Evolutionary conservation across 2,113 vertebrate species (phyloP), one percentile per base, ranked within the genome.

Genomic region (Prietella phreatophila): DNA sequence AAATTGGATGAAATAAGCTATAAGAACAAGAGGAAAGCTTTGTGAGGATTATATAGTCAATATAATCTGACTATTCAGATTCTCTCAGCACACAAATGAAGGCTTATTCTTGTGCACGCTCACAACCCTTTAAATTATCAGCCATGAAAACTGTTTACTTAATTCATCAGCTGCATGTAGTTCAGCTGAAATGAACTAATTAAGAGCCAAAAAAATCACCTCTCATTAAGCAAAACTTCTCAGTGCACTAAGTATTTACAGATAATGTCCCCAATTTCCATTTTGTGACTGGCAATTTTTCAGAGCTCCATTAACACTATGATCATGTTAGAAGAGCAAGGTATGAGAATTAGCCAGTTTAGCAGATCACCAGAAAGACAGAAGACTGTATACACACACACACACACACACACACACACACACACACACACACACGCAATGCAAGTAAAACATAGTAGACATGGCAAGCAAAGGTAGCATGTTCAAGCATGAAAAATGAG

Each of bases 221-320:
- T 55, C 75, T 78, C 42, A 2, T 30, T 79, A 14, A 79, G 50
- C 47, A 79, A 55, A 87, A 13, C 11, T 65, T 36, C 82, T 65
- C 27, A 79, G 55, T 85, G 69, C 82, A 80, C 75, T 69, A 69
- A 50, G 87, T 89, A 90, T 93, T 91, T 86, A 10, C 88, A 86
- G 84, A 91, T 53, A 81, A 76, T 56, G 92, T 89, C 87, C 90
- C 90, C 91, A 91, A 83, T 89, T 83, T 65, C 87, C 89, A 91
- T 88, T 87, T 86, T 71, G 82, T 86, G 82, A 87, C 81, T 87
- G 84, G 27, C 84, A 75, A 47, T 83, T 50, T 86, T 89, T 89
- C 78, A 88, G 76, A 90, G 81, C 73, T 87, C 71, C 78, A 88
- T 92, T 84, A 92, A 90, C 69, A 78, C 42, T 47, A n/a, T 22